Conservation (phyloP, 2,888 invertebrate genomes). For the Tolmerus cingulatus region DNA sequence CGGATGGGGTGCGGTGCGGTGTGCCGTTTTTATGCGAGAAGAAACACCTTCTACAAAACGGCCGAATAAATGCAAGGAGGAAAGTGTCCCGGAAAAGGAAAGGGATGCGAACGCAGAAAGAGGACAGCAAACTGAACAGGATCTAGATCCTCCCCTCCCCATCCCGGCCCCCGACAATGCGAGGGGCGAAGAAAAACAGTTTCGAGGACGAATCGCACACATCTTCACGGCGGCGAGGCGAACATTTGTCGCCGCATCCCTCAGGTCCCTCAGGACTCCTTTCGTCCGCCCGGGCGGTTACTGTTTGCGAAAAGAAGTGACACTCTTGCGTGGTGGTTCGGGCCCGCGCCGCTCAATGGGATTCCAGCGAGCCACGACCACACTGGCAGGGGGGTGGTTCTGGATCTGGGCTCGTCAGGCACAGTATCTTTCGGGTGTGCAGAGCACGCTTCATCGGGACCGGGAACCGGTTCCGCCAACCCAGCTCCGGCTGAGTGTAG, state of each 20-base stretch:
- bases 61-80: neutral
- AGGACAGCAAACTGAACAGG: neutral
- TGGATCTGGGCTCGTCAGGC: neutral
- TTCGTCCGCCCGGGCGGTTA: neutral
- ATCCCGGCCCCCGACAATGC: too few species aligned
- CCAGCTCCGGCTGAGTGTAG: slow-evolving; percentile 4
- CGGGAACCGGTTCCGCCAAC: slow-evolving; percentile 3
- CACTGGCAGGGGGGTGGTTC: slow-evolving; percentile 7
- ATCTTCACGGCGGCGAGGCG: neutral
- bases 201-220: slow-evolving; percentile 19
- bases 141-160: neutral
- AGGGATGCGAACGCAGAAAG: neutral
- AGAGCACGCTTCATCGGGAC: neutral
- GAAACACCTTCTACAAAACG: slow-evolving; percentile 29
- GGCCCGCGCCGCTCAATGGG: neutral
- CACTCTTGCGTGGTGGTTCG: slow-evolving; percentile 30
- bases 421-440: slow-evolving; percentile 21
- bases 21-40: neutral
- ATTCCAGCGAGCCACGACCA: neutral
- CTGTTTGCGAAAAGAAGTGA: slow-evolving; percentile 39
- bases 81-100: neutral
- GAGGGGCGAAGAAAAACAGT: slow-evolving; percentile 35
- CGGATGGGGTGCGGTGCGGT: neutral
- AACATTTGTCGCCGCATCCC: too few species aligned
- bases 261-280: neutral